Evolutionary conservation across 2,888 invertebrate species (phyloP), one percentile per base, ranked within the genome.

Genomic region (Hypomecis atomaria): DNA sequence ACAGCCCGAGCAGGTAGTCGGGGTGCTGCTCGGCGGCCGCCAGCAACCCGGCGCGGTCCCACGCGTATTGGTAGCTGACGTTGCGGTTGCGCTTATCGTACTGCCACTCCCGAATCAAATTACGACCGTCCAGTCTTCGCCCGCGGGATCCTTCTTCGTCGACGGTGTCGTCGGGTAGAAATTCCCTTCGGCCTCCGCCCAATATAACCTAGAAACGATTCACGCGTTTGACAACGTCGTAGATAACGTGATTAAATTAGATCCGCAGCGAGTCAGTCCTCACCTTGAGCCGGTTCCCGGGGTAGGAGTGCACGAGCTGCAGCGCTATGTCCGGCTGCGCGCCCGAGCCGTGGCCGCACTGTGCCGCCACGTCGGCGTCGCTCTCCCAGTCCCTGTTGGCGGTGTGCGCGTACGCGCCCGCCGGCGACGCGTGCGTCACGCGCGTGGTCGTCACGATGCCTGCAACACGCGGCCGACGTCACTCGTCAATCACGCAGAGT

Each of bases 391-490:
- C 92, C 44, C 96, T 93, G 70, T 95, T 86, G 0, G 96, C 94
- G 0, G 93, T 87, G 78, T 95, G 95, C 0, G 96, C 96, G 82
- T 95, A 96, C 0, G 94, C 87, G 0, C 95, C 96, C 0, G 95
- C 94, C 0, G 96, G 96, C 0, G 96, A 96, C 5, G 96, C 97
- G 82, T 97, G 96, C 0, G 97, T 97, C 0, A 97, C 94, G 60
- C 96, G 92, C 0, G 96, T 95, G 1, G 96, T 96, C 8, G 97
- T 97, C 33, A 97, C 96, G n/a, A 95, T 83, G 0, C 95, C 95
- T 85, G 77, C 43, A 50, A 49, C 43, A 11, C 9, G 34, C 10
- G 13, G 44, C 11, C n/a, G 4, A 0, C 56, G 37, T 37, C 50
- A 44, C 37, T 49, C 36, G 23, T 8, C 38, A 23, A 6, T 5